phyloP scores from a whole-genome alignment of 2,113 vertebrate genomes.

The Holacanthus passer region DNA sequence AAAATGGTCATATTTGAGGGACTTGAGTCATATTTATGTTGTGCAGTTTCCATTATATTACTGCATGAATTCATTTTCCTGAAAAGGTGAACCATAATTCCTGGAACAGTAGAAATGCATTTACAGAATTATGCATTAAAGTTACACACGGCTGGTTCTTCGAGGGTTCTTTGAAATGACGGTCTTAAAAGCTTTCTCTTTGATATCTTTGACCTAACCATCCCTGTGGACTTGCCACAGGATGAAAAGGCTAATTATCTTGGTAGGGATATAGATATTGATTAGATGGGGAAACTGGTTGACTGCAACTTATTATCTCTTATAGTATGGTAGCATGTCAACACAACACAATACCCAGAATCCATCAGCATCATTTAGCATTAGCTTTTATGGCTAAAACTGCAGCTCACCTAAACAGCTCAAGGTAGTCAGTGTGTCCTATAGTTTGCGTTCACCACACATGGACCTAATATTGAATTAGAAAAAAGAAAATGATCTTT shows the following conservation, averaged over 20 bases:
- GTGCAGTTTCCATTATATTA: background rate
- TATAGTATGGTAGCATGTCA: background rate
- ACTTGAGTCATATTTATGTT: background rate
- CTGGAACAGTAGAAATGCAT: background rate
- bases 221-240: background rate
- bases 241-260: slow-evolving; percentile 19
- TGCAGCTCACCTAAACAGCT: background rate
- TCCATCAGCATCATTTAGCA: background rate
- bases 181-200: background rate
- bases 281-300: background rate
- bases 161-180: too few species aligned
- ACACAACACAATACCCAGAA: background rate
- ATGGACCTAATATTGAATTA: too few species aligned
- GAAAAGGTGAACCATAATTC: background rate
- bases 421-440: background rate
- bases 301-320: slow-evolving; percentile 1
- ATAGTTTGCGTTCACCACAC: background rate
- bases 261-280: background rate
- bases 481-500: background rate
- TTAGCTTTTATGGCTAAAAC: slow-evolving; percentile 1
- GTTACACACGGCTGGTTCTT: background rate
- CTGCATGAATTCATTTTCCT: background rate
- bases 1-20: background rate
- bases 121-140: background rate
- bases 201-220: background rate